Evolutionary conservation across 2,797 vertebrate genomes (phyloP), one percentile per base, ranked within the genome.

Genomic region (Pachyuromys duprasi): DNA sequence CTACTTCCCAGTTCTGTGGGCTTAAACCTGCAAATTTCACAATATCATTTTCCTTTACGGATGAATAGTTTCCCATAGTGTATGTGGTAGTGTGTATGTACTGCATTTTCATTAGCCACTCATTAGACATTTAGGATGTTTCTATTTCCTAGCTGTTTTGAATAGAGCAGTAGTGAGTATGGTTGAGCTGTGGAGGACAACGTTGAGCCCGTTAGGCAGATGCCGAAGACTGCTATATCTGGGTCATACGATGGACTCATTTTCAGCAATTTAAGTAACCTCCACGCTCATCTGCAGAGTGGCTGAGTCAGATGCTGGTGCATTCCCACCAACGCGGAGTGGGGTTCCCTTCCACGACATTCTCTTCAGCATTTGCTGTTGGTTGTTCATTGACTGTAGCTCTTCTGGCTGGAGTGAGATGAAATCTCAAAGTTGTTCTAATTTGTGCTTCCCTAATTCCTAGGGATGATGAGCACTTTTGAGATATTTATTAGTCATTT

Each of bases 241-340:
- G 79, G 12, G n/a, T 57, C 22, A n/a, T 33, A n/a, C 5, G 9
- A n/a, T 12, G 31, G 76, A 22, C 5, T 20, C 31, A 15, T 49
- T 53, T 26, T 53, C 31, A 49, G 45, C 42, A 17, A 8, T 31
- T 31, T 17, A 76, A 78, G 45, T 11, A 31, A 18, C 28, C 45
- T 49, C 15, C 75, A 53, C 28, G 11, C 76, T 55, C 28, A n/a
- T n/a, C 8, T 55, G 15, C 49, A 33, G 31, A 22, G 49, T 5
- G 1, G 17, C 31, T 5, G 49, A 55, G 11, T 17, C 4, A 0
- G 49, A 4, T n/a, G 17, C 31, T 53, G 45, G 0, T 76, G 45
- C 75, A 31, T 78, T 31, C 70, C 26, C 8, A 57, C 33, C 33
- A 55, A 36, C 18, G 57, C 53, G 11, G 49, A 36, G 11, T 8